These are phyloP conservation scores for Cololabis saira DNA, from an alignment of 2,113 vertebrate genomes.

Conservation along the genomic window DNA sequence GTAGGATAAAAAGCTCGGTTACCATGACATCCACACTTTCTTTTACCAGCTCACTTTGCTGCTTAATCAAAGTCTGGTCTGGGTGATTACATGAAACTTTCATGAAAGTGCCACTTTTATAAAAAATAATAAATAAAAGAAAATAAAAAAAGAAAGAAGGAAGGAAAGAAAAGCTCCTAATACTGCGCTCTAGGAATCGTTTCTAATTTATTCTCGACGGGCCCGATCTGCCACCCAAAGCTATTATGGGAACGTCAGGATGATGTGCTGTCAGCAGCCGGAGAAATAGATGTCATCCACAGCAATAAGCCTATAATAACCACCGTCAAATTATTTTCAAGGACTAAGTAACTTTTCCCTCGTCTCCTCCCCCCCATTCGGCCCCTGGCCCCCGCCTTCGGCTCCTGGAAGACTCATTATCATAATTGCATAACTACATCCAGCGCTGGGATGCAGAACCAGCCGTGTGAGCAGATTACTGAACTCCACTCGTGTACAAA, in stretches of 20 bases:
- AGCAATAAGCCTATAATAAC: constrained; percentile 70
- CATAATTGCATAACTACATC: constrained; percentile 59
- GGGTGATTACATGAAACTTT: constrained; percentile 52
- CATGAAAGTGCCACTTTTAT: constrained; percentile 54
- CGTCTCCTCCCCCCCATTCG: constrained; percentile 49
- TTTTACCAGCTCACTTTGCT: constrained; percentile 52
- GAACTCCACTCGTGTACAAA: constrained; percentile 24
- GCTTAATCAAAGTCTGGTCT: constrained; percentile 69
- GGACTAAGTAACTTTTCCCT: constrained; percentile 57
- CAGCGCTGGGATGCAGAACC: constrained; percentile 34
- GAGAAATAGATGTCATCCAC: constrained; percentile 67
- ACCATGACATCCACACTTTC: constrained; percentile 59
- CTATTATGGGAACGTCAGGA: constrained; percentile 66
- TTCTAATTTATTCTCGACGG: constrained; percentile 69
- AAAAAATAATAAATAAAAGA: no score
- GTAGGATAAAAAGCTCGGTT: constrained; percentile 48
- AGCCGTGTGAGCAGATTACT: constrained; percentile 36
- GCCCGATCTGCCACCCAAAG: constrained; percentile 66
- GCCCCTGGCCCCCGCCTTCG: constrained; percentile 45
- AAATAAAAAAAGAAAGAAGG: no score
- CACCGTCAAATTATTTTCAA: constrained; percentile 66
- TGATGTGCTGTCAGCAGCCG: constrained; percentile 68
- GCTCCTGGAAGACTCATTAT: constrained; percentile 62
- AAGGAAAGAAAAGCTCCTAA: constrained; percentile 48
- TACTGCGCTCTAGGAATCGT: constrained; percentile 60